These are phyloP conservation scores for Leptinotarsa defecta DNA, from an alignment of 1,140 invertebrate species.

Conservation along the genomic window DNA sequence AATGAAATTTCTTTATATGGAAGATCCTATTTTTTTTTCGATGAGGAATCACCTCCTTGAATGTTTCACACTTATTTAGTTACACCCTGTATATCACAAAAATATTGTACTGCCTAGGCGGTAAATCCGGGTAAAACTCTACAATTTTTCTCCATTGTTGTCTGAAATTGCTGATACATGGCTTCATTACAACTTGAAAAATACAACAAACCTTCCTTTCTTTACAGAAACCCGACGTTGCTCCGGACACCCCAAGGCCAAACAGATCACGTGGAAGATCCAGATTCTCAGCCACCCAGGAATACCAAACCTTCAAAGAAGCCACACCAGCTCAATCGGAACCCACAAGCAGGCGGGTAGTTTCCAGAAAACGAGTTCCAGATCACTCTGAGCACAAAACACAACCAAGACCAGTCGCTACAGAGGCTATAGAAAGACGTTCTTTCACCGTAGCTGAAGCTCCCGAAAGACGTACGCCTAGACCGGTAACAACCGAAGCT, in stretches of 20 bases:
- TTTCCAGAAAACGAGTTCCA: slow-evolving; percentile 37
- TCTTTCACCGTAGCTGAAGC: slow-evolving; percentile 13
- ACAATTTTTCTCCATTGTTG: too few relatives aligned
- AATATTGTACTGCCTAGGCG: too few relatives aligned
- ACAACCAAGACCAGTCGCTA: slow-evolving; percentile 5
- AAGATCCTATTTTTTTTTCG: too few relatives aligned
- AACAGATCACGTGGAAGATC: slow-evolving; percentile 47
- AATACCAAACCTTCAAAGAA: slow-evolving; percentile 37
- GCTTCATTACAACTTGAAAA: too few relatives aligned
- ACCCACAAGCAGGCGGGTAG: slow-evolving; percentile 30
- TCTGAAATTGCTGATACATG: too few relatives aligned
- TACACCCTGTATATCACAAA: too few relatives aligned
- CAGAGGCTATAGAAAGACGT: slow-evolving; percentile 1
- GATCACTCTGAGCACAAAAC: slow-evolving; percentile 29
- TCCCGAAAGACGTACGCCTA: slow-evolving; percentile 23
- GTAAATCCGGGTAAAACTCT: too few relatives aligned
- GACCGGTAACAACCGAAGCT: not conserved
- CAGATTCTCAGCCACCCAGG: slow-evolving; percentile 46
- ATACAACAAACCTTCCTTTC: not conserved
- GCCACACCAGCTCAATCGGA: slow-evolving; percentile 23
- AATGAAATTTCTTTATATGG: too few relatives aligned
- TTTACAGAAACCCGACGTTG: slow-evolving; percentile 42
- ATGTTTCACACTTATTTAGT: too few relatives aligned
- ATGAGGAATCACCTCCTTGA: too few relatives aligned
- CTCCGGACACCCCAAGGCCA: slow-evolving; percentile 29